Evolutionary conservation across 2,888 invertebrate species (phyloP).

Genomic region (Ephialtes manifestator): DNA sequence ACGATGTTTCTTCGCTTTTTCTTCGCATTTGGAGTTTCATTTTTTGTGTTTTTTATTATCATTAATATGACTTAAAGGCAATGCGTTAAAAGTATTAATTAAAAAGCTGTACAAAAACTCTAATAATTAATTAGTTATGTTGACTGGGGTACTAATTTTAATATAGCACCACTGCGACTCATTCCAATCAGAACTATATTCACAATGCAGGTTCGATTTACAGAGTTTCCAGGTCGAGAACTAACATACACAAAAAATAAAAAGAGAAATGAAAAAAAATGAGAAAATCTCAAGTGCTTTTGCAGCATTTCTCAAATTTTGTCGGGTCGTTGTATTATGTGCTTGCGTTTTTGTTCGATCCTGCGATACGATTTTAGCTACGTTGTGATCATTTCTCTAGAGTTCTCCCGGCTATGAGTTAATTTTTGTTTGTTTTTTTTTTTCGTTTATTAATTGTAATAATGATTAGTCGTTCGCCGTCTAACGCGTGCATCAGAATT

Average conservation of each 20-base stretch:
- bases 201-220: conserved; percentile 31
- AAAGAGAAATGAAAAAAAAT: conserved; percentile 26
- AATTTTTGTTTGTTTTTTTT: no score
- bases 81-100: conserved; percentile 79
- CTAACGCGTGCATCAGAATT: conserved; percentile 65
- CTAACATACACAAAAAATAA: conserved; percentile 12
- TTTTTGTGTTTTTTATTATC: conserved; percentile 62
- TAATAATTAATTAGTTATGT: conserved; percentile 78
- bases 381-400: conserved; percentile 33
- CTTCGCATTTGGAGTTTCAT: conserved; percentile 27
- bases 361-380: conserved; percentile 26
- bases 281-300: conserved; percentile 15
- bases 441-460: conserved; percentile 45
- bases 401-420: conserved; percentile 43
- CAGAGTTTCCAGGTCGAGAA: conserved; percentile 33
- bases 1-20: conserved; percentile 71
- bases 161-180: conserved; percentile 77
- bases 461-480: conserved; percentile 63
- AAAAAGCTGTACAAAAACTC: conserved; percentile 84
- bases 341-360: conserved; percentile 18
- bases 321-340: conserved; percentile 17
- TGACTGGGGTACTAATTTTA: conserved; percentile 78
- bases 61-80: conserved; percentile 77
- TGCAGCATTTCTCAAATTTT: conserved; percentile 16
- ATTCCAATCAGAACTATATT: conserved; percentile 67